Evolutionary conservation across 64 coral and sea anemone genomes (phyloP), one percentile per base, ranked within the genome.

Genomic region (Stylophora pistillata): DNA sequence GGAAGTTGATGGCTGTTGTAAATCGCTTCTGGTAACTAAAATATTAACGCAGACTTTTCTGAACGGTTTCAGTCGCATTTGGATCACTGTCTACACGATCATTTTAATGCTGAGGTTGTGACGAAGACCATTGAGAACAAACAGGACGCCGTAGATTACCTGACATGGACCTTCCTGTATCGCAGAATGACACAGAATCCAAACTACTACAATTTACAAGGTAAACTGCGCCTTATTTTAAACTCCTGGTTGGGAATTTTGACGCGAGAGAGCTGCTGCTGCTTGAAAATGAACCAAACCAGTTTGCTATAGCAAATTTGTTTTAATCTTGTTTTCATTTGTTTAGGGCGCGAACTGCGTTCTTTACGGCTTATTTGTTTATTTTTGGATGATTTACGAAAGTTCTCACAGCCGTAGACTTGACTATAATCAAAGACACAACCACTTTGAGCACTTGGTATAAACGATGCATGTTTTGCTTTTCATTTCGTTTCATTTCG

Each of bases 191-290:
- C 96, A 29, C 96, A 94, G 53, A 98, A 98, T 52, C 96, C 96
- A 5, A 98, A 98, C 76, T 98, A 98, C 71, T 98, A 98, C 80
- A 98, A 98, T 72, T 89, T 98, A 76, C 96, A 98, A 94, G 96
- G 96, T 98, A 77, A 29, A 85, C 4, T 68, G 17, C 37, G 37
- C 37, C 14, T 15, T 53, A 54, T 68, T 21, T 54, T 30, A 76
- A 17, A 9, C 3, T 15, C 11, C 4, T 1, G 30, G 52, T n/a
- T 5, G 17, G 25, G 25, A 76, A 17, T 34, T 76, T 1, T 20
- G 74, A 76, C 23, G 31, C 15, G 10, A 10, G 3, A 10, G 52
- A 47, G 37, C 37, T n/a, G 37, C 37, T 47, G 3, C 37, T 47
- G 3, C 7, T 47, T 47, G 37, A 47, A 47, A 47, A 4, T 47